Evolutionary conservation across 2,888 invertebrate species (phyloP).

Genomic region (Smittia aterrima): DNA sequence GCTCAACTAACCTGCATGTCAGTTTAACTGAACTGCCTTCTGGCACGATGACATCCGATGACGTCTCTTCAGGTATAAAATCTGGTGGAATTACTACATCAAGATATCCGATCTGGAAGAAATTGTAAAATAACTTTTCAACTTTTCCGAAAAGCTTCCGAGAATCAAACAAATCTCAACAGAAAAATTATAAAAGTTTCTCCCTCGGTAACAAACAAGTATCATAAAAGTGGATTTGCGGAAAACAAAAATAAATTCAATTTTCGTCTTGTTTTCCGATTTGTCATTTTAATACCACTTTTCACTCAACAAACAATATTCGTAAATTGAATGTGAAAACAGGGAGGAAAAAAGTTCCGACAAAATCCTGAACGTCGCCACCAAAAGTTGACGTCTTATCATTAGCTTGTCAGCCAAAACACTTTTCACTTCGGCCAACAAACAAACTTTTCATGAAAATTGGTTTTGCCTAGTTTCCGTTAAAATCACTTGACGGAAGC

Average conservation of each 20-base stretch:
- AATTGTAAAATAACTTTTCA: not conserved
- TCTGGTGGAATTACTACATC: conserved; percentile 91
- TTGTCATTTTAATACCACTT: conserved; percentile 34
- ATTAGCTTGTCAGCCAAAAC: not conserved
- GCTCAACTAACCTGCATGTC: conserved; percentile 57
- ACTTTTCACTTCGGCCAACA: not conserved
- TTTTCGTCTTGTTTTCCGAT: conserved; percentile 34
- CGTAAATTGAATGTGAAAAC: not conserved
- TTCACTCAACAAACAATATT: too few species aligned
- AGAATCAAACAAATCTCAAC: conserved; percentile 13
- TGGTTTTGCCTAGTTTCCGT: not conserved
- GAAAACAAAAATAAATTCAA: conserved; percentile 34
- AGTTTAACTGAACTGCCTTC: conserved; percentile 74
- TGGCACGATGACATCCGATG: conserved; percentile 83
- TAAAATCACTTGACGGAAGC: too few species aligned
- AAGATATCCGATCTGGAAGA: conserved; percentile 74
- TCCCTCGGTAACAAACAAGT: not conserved
- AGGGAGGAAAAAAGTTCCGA: not conserved
- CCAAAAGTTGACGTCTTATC: not conserved
- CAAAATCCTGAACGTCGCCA: not conserved
- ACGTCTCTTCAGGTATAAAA: conserved; percentile 80
- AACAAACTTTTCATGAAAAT: not conserved
- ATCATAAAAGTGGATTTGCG: conserved; percentile 12
- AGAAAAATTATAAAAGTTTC: conserved; percentile 34
- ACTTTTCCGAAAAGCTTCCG: not conserved